Conservation (phyloP, 2,113 vertebrate species). For the Brevimyrus niger region DNA sequence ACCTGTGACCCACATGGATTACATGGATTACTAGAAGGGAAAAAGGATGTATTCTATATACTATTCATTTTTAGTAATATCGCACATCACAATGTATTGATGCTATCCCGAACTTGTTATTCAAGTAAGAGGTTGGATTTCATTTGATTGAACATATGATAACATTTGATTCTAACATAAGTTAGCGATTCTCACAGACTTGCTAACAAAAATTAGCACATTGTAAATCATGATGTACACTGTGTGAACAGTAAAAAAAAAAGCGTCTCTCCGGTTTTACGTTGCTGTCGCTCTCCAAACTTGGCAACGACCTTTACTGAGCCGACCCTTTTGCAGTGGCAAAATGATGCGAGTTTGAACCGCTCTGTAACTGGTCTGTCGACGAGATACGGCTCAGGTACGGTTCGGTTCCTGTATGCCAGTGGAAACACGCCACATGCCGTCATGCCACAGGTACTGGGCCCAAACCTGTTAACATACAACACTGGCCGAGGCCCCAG, state of each 20-base stretch:
- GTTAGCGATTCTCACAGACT: neutral
- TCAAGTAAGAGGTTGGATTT: no score
- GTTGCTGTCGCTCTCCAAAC: neutral
- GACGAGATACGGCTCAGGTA: neutral
- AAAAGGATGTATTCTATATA: neutral
- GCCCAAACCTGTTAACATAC: neutral
- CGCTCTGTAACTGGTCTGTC: neutral
- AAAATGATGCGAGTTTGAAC: neutral
- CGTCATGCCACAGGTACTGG: neutral
- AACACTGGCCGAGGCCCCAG: neutral
- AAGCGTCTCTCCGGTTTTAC: neutral
- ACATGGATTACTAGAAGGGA: neutral
- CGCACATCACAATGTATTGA: neutral
- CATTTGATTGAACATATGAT: neutral
- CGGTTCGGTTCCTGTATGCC: neutral
- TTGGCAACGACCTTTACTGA: neutral
- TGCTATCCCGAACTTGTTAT: neutral
- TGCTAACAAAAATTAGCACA: neutral
- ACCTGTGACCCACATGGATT: neutral
- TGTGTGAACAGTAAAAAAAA: neutral
- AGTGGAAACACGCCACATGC: neutral
- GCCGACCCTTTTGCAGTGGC: neutral
- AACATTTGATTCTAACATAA: neutral
- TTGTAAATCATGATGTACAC: neutral
- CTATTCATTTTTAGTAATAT: neutral